Evolutionary conservation across 2,797 vertebrate genomes (phyloP).

Genomic region (Pseudochirops cupreus): DNA sequence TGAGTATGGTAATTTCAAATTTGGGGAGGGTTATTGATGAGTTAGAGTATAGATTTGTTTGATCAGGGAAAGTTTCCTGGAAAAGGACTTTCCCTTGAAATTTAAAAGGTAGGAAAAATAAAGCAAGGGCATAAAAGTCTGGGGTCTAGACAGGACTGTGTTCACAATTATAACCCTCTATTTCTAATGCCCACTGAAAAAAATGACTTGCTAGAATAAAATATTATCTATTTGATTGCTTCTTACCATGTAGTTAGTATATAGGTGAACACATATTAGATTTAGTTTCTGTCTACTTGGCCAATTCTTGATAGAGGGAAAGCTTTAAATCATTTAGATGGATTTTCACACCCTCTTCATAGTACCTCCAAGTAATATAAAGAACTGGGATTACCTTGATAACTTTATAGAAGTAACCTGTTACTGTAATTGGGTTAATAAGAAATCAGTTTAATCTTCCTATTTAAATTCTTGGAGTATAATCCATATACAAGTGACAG

Average conservation of each 20-base stretch:
- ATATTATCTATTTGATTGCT: background rate
- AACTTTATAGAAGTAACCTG: background rate
- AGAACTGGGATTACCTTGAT: background rate
- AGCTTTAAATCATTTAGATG: slow-evolving; percentile 35
- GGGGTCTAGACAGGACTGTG: background rate
- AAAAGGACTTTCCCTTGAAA: background rate
- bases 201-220: background rate
- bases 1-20: slow-evolving; percentile 11
- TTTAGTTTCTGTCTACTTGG: slow-evolving; percentile 2
- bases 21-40: background rate
- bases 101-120: background rate
- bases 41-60: background rate
- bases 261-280: background rate
- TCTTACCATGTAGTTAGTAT: background rate
- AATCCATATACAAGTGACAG: background rate
- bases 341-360: slow-evolving; percentile 5
- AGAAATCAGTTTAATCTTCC: background rate
- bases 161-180: background rate
- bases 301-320: slow-evolving; percentile 40
- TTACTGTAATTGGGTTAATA: background rate
- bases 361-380: slow-evolving; percentile 20
- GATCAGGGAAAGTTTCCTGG: slow-evolving; percentile 25
- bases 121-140: background rate
- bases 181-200: background rate
- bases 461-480: slow-evolving; percentile 27